Percentiles rank a stretch among this genome's conserved stretches.
Evolutionary conservation across 2,797 vertebrate species (phyloP).

Genomic region (Sciaenops ocellatus): DNA sequence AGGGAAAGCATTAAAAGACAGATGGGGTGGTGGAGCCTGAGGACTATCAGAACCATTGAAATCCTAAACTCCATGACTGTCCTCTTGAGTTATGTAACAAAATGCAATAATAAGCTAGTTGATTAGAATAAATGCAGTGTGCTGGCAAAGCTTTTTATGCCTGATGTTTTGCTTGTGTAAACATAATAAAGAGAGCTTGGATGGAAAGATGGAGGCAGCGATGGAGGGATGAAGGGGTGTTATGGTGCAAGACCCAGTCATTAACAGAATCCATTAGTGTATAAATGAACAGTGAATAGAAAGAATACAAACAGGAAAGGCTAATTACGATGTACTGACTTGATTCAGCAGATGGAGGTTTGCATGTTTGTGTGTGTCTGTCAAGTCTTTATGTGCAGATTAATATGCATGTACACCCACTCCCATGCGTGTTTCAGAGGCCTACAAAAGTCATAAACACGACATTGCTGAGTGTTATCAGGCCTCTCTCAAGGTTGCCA

Average conservation of each 20-base stretch:
- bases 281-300: slow-evolving; percentile 66
- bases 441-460: slow-evolving; percentile 50
- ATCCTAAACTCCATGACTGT: slow-evolving; percentile 36
- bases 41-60: slow-evolving; percentile 23
- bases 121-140: slow-evolving; percentile 67
- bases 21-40: not conserved
- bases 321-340: slow-evolving; percentile 57
- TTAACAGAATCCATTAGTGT: slow-evolving; percentile 81
- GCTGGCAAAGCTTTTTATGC: slow-evolving; percentile 61
- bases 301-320: slow-evolving; percentile 72
- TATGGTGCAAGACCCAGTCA: slow-evolving; percentile 70
- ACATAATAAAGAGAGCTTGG: slow-evolving; percentile 71
- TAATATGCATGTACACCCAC: slow-evolving; percentile 33
- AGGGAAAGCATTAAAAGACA: not conserved
- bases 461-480: slow-evolving; percentile 61
- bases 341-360: slow-evolving; percentile 36
- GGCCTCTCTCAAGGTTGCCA: slow-evolving; percentile 64
- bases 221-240: slow-evolving; percentile 50
- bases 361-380: slow-evolving; percentile 31
- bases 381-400: slow-evolving; percentile 42
- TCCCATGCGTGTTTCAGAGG: slow-evolving; percentile 36
- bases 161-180: slow-evolving; percentile 54
- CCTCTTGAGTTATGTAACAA: slow-evolving; percentile 57
- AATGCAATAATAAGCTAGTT: slow-evolving; percentile 66
- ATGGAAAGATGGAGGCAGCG: slow-evolving; percentile 54